Percentiles rank a stretch among this genome's conserved stretches.
phyloP scores from a whole-genome alignment of 2,113 vertebrate genomes.

The Crotalus tigris region DNA sequence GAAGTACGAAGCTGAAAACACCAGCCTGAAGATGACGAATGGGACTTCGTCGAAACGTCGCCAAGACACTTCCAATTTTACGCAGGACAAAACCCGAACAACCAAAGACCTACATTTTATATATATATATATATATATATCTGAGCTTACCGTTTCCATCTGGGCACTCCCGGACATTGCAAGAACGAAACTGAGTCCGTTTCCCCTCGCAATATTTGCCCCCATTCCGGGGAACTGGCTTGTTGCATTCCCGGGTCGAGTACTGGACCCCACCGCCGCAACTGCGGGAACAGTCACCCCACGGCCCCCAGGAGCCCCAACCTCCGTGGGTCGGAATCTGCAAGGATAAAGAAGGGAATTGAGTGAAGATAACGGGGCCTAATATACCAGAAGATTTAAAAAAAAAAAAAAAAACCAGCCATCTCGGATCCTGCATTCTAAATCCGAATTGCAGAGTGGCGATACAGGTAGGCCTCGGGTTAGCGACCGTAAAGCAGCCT shows the following conservation, averaged over 20 bases:
- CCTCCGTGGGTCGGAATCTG: conserved; percentile 64
- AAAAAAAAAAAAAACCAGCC: too few species aligned
- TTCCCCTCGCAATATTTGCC: conserved; percentile 72
- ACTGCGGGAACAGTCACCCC: conserved; percentile 68
- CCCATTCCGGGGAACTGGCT: conserved; percentile 57
- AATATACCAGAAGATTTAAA: neutral
- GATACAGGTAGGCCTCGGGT: too few species aligned
- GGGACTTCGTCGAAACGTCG: too few species aligned
- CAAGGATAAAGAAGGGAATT: neutral
- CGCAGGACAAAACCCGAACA: too few species aligned
- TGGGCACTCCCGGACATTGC: conserved; percentile 58
- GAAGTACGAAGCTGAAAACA: too few species aligned
- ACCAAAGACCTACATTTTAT: too few species aligned
- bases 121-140: neutral
- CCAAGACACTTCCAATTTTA: too few species aligned
- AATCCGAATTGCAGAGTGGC: neutral
- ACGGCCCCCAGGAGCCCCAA: conserved; percentile 69
- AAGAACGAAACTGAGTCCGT: conserved; percentile 67
- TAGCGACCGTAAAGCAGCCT: too few species aligned
- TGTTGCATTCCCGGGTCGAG: conserved; percentile 63
- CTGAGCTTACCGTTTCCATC: conserved; percentile 57
- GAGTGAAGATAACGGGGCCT: neutral
- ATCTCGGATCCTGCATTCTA: neutral
- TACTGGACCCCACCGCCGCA: conserved; percentile 70
- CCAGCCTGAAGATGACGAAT: too few species aligned